phyloP scores from a whole-genome alignment of 1,140 invertebrate genomes.

The Teleogryllus occipitalis region DNA sequence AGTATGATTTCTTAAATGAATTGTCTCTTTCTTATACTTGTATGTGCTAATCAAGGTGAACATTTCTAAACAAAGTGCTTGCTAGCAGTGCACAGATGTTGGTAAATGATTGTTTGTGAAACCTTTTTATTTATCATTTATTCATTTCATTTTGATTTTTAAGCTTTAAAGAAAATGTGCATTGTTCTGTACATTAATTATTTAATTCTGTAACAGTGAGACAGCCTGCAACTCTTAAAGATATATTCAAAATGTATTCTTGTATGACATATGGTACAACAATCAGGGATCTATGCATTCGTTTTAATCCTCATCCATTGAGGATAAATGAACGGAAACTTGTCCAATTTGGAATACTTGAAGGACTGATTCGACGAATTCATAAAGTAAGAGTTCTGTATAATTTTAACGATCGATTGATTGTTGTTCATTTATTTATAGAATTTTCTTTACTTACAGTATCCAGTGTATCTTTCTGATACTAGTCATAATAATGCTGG shows the following conservation, averaged over 20 bases:
- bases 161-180: not conserved
- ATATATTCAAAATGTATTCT: conserved; percentile 74
- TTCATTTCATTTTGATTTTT: no score
- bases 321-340: conserved; percentile 74
- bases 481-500: conserved; percentile 27
- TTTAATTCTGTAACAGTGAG: conserved; percentile 18
- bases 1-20: not conserved
- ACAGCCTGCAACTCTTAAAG: conserved; percentile 55
- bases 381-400: conserved; percentile 49
- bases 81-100: no score
- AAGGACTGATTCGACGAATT: conserved; percentile 74
- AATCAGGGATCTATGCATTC: conserved; percentile 72
- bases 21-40: no score
- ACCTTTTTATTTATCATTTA: no score
- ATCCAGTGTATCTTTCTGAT: conserved; percentile 31
- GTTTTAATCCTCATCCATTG: conserved; percentile 64
- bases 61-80: no score
- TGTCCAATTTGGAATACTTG: conserved; percentile 83
- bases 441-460: conserved; percentile 2
- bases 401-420: not conserved
- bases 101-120: no score
- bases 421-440: not conserved
- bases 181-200: not conserved
- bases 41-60: no score
- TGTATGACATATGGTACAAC: conserved; percentile 77